Base-by-base conservation (phyloP, 2,797 vertebrate species). In the Gallinago stenura region DNA sequence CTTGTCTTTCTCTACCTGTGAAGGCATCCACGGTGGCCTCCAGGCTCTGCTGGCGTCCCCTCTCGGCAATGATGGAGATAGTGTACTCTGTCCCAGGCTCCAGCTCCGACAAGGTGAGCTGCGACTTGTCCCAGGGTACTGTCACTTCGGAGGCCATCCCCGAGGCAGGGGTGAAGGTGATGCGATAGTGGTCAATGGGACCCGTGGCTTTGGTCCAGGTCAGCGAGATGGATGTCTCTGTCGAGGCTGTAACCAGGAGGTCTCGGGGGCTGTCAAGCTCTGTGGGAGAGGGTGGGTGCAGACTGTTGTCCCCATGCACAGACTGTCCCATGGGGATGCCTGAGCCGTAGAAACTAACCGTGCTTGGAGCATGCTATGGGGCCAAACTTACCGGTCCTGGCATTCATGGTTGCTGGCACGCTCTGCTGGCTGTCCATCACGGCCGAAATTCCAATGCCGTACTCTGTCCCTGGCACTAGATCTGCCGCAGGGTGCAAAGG, bases 1-100 rank as follows among this genome's bases (percentile, higher is more conserved):
- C 9, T 26, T 69, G 50, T 65, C 68, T 46, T 17, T 19, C n/a
- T 15, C n/a, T 98, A 99, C 99, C 99, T 98, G 99, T 99, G 97
- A 99, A 99, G 33, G 99, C 99, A 20, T 99, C 99, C 70, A 99
- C 99, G 0, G 99, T 99, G 39, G 98, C 98, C 35, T 98, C 99
- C 8, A 98, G 95, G 93, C 99, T 99, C 95, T 99, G 99, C 95
- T 99, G 99, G 43, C 99, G 97, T 58, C 99, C 99, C 78, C 99
- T 98, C 88, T 99, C 99, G 0, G 99, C 99, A 0, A 98, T 98
- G 75, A 99, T 98, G 2, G 99, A 99, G 91, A 99, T 99, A 51
- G 99, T 99, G 97, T 99, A 99, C 94, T 99, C 99, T 0, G 99
- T 99, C n/a, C 99, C 99, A 0, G 99, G 99, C 90, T 99, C 99